Evolutionary conservation across 1,140 invertebrate species (phyloP).

Genomic region (Meloidogyne chitwoodi): DNA sequence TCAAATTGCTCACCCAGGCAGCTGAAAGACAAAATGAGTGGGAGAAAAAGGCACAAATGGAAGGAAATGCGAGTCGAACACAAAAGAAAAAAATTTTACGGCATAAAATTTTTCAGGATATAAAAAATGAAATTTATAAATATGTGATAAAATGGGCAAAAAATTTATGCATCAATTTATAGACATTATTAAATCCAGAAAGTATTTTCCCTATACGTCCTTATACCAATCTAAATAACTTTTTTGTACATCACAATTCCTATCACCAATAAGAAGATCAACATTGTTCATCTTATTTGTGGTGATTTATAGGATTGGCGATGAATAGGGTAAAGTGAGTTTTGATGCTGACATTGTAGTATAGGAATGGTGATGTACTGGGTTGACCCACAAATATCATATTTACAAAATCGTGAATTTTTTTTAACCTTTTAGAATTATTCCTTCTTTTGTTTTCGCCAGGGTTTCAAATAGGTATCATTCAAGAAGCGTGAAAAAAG

Average conservation of each 20-base stretch:
- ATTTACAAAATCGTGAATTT: not conserved
- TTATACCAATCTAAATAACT: too few species aligned
- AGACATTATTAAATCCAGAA: too few species aligned
- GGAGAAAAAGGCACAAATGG: not conserved
- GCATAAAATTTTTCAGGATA: not conserved
- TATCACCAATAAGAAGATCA: too few species aligned
- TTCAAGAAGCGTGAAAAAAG: slow-evolving; percentile 64
- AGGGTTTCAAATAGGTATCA: slow-evolving; percentile 53
- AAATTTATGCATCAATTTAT: too few species aligned
- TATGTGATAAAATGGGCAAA: too few species aligned
- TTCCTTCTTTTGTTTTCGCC: slow-evolving; percentile 10
- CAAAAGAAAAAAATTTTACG: not conserved
- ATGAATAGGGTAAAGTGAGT: not conserved
- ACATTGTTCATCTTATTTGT: too few species aligned
- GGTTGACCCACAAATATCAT: too few species aligned
- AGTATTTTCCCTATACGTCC: too few species aligned
- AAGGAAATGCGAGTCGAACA: not conserved
- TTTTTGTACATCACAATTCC: too few species aligned
- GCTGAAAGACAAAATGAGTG: not conserved
- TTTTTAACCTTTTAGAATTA: not conserved
- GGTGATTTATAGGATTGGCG: too few species aligned
- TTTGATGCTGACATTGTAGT: too few species aligned
- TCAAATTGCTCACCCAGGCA: not conserved
- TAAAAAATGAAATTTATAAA: not conserved
- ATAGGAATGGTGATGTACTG: too few species aligned